These are phyloP conservation scores for Dinothrombium tinctorium DNA, from an alignment of 1,140 invertebrate genomes.

Conservation along the genomic window DNA sequence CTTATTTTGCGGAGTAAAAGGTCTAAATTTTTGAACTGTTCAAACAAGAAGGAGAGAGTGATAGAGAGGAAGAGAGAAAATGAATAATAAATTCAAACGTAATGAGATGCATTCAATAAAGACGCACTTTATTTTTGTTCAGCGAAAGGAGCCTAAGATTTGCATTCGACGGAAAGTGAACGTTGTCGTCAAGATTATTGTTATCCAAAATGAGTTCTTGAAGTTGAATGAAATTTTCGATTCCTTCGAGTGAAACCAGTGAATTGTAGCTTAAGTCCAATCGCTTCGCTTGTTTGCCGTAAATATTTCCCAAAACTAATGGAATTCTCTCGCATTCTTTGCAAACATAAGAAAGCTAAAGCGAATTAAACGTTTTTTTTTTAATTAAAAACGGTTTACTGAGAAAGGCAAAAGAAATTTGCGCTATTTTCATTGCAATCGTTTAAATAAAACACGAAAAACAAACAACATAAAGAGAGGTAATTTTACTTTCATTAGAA, in stretches of 20 bases:
- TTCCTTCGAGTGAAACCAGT: conserved; percentile 34
- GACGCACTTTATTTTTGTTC: conserved; percentile 60
- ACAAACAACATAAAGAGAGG: too few species aligned
- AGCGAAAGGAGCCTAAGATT: conserved; percentile 47
- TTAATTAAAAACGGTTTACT: too few species aligned
- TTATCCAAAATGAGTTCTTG: conserved; percentile 63
- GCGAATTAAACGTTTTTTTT: too few species aligned
- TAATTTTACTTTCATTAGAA: too few species aligned
- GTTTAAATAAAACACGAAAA: too few species aligned
- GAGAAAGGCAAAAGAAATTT: too few species aligned
- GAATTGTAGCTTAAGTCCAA: conserved; percentile 44
- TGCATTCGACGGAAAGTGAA: conserved; percentile 35
- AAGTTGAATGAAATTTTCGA: conserved; percentile 41
- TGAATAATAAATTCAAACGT: neutral
- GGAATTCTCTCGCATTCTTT: conserved; percentile 35
- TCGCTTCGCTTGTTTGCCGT: conserved; percentile 30
- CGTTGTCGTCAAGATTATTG: conserved; percentile 42
- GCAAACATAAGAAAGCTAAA: conserved; percentile 36
- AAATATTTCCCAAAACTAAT: conserved; percentile 29
- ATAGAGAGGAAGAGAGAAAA: neutral
- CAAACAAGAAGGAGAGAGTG: neutral
- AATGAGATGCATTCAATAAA: neutral
- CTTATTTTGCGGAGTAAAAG: conserved; percentile 36
- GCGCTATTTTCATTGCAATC: too few species aligned
- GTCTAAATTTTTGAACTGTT: conserved; percentile 41